Percentiles rank a stretch among this genome's conserved stretches.
Conservation (phyloP, 2,888 invertebrate species). For the Luperina nickerlii region DNA sequence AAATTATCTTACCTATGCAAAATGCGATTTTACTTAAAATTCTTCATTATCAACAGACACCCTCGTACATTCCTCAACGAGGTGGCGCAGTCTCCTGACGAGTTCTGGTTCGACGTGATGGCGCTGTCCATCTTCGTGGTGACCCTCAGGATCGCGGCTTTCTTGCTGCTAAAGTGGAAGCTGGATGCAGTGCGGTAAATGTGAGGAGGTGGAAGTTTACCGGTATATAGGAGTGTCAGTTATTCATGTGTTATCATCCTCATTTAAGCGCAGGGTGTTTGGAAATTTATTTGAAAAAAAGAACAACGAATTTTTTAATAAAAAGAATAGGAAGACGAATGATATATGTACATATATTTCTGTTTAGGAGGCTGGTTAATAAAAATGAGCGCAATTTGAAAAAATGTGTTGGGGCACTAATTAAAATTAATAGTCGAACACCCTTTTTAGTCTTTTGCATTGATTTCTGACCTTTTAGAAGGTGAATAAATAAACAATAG, state of each 20-base stretch:
- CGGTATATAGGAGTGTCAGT: conserved; percentile 17
- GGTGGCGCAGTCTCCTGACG: conserved; percentile 94
- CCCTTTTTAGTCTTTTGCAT: not conserved
- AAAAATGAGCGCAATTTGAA: not conserved
- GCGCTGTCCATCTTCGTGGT: conserved; percentile 93
- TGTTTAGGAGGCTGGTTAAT: not conserved
- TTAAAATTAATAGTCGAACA: not conserved
- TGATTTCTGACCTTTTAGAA: not conserved
- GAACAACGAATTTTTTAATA: not conserved
- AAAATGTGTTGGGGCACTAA: not conserved
- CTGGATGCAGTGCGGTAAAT: conserved; percentile 92
- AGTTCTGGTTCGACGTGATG: conserved; percentile 95
- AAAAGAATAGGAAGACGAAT: not conserved
- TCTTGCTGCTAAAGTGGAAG: conserved; percentile 94
- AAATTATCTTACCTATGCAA: too few relatives aligned
- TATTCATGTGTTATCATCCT: conserved; percentile 20
- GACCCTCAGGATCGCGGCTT: conserved; percentile 92
- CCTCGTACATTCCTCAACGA: conserved; percentile 95
- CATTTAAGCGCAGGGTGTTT: not conserved
- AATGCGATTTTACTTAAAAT: not conserved
- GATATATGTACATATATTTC: not conserved
- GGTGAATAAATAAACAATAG: not conserved
- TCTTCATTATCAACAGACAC: conserved; percentile 86
- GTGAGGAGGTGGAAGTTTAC: not conserved
- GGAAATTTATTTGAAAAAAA: not conserved